Conservation (phyloP, 1,140 invertebrate genomes). For the Drosophila grimshawi region DNA sequence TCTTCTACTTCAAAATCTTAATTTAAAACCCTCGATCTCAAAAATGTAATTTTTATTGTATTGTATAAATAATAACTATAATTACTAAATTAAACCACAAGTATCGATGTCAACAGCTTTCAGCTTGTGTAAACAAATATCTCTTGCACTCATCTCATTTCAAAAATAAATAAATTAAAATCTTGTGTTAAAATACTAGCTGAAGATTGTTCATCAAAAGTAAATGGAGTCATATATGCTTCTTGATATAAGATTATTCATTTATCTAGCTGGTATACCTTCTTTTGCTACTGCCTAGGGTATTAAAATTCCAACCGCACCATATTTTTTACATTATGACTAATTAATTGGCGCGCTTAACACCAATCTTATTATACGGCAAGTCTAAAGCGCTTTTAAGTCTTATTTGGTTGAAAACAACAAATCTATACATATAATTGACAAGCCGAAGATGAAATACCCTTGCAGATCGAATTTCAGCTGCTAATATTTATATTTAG, state of each 20-base stretch:
- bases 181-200: too few species aligned
- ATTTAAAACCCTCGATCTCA: too few species aligned
- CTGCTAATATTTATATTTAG: too few species aligned
- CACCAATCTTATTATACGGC: constrained; percentile 31
- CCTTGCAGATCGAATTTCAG: not conserved
- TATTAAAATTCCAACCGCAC: constrained; percentile 24
- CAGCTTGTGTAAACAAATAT: not conserved
- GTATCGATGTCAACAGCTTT: not conserved
- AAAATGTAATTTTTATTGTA: too few species aligned
- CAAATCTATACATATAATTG: constrained; percentile 24
- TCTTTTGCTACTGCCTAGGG: not conserved
- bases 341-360: constrained; percentile 68
- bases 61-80: too few species aligned
- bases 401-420: constrained; percentile 45
- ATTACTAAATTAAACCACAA: not conserved
- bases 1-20: too few species aligned
- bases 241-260: too few species aligned
- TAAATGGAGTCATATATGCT: too few species aligned
- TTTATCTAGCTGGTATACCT: not conserved
- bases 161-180: not conserved
- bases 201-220: too few species aligned
- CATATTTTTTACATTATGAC: constrained; percentile 58
- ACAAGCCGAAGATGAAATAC: constrained; percentile 4
- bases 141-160: too few species aligned
- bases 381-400: constrained; percentile 1